Evolutionary conservation across 1,140 invertebrate genomes (phyloP).

Genomic region (Drosophila subpulchrella): DNA sequence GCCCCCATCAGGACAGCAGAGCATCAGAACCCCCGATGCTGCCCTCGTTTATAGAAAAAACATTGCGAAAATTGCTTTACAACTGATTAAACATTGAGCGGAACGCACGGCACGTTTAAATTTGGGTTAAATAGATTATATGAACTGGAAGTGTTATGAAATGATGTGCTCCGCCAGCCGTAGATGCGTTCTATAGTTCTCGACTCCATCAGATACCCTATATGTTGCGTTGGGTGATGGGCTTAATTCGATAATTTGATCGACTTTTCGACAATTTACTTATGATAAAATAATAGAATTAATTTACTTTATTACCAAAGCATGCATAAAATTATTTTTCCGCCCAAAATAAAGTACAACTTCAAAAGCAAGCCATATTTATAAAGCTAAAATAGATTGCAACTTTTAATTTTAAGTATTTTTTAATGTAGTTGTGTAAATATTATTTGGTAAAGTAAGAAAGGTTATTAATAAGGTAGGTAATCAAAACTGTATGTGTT

Average conservation of each 20-base stretch:
- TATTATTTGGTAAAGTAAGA: too few relatives aligned
- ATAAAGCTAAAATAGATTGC: too few relatives aligned
- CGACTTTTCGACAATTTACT: too few relatives aligned
- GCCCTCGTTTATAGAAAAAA: conserved; percentile 75
- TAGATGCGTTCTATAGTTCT: conserved; percentile 25
- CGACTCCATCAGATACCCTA: conserved; percentile 15
- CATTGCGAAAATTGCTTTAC: conserved; percentile 82
- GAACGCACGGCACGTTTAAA: conserved; percentile 80
- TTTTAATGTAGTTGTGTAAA: too few relatives aligned
- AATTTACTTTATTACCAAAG: too few relatives aligned
- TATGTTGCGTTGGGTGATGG: background rate
- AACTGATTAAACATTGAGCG: conserved; percentile 79
- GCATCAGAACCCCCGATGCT: conserved; percentile 10
- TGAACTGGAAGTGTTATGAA: conserved; percentile 82
- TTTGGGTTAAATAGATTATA: conserved; percentile 82
- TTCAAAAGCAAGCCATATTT: too few relatives aligned
- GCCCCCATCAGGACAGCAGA: conserved; percentile 5
- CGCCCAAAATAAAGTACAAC: too few relatives aligned
- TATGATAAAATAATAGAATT: background rate
- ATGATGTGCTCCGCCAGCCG: conserved; percentile 68
- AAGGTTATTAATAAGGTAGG: too few relatives aligned
- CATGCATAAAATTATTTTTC: background rate
- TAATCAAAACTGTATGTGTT: too few relatives aligned
- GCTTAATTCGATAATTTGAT: background rate
- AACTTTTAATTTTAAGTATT: too few relatives aligned